Percentiles rank a stretch among this genome's conserved stretches.
Conservation (phyloP, 1,140 invertebrate genomes). For the Drosophila bipectinata region DNA sequence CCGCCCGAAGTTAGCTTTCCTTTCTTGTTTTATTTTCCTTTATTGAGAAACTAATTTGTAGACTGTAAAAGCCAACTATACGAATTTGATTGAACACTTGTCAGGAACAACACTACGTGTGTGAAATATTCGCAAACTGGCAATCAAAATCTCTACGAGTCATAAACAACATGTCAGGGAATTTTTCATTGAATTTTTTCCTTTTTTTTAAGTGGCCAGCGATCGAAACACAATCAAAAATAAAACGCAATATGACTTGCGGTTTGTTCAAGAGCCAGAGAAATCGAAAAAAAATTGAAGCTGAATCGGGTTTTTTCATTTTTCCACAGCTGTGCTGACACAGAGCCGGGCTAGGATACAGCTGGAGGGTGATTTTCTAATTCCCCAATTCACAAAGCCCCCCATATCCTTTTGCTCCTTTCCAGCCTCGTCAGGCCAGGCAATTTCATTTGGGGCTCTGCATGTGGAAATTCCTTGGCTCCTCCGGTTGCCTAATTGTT, state of each 20-base stretch:
- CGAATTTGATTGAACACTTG: conserved; percentile 38
- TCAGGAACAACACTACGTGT: conserved; percentile 26
- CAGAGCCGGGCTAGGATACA: not conserved
- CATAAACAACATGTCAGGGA: conserved; percentile 11
- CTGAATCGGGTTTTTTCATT: conserved; percentile 6
- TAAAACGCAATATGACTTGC: conserved; percentile 46
- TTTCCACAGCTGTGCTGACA: conserved; percentile 4
- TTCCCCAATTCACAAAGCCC: conserved; percentile 17
- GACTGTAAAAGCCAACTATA: not conserved
- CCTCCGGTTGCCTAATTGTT: conserved; percentile 41
- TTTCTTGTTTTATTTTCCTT: no score
- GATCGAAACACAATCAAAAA: conserved; percentile 44
- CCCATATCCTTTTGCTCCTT: not conserved
- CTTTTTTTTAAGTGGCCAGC: not conserved
- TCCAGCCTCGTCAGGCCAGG: not conserved
- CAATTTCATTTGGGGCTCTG: conserved; percentile 20
- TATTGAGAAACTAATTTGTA: no score
- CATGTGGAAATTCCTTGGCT: conserved; percentile 15
- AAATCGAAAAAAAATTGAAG: not conserved
- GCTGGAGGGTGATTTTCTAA: conserved; percentile 6
- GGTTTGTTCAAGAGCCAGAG: conserved; percentile 11
- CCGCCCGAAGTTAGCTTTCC: no score
- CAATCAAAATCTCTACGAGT: conserved; percentile 19
- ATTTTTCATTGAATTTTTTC: conserved; percentile 6
- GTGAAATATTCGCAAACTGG: conserved; percentile 28